phyloP scores from a whole-genome alignment of 92 coral and sea anemone genomes.

The Parazoanthus swiftii region DNA sequence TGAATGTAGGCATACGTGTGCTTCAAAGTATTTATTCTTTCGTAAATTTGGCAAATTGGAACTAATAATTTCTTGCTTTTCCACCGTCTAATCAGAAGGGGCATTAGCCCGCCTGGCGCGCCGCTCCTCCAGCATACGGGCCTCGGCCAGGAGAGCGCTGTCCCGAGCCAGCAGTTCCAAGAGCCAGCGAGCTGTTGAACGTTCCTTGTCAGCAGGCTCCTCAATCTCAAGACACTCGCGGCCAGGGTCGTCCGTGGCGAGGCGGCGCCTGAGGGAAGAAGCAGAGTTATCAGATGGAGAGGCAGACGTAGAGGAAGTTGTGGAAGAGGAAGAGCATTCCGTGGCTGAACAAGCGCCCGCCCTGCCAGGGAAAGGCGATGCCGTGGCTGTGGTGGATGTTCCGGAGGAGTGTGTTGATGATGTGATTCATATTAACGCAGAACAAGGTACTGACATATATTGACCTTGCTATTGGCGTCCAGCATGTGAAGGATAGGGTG shows the following conservation, averaged over 20 bases:
- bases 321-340: constrained; percentile 9
- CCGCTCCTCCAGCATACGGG: constrained; percentile 70
- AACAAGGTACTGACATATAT: background rate
- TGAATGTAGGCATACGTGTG: too few species aligned
- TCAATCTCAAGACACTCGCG: constrained; percentile 59
- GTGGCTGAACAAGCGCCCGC: constrained; percentile 28
- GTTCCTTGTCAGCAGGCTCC: constrained; percentile 80
- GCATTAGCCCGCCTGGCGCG: constrained; percentile 81
- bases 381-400: background rate
- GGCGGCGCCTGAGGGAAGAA: constrained; percentile 44
- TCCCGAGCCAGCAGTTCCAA: constrained; percentile 81
- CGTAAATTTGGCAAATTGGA: background rate
- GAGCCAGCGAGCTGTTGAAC: constrained; percentile 82
- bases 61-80: background rate
- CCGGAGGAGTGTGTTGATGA: background rate
- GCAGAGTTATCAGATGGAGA: constrained; percentile 41
- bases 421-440: background rate
- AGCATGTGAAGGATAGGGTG: background rate
- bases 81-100: constrained; percentile 40
- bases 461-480: background rate
- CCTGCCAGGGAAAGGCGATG: constrained; percentile 2
- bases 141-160: constrained; percentile 70
- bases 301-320: constrained; percentile 31
- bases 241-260: constrained; percentile 60
- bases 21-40: background rate